Conservation (phyloP, 2,888 invertebrate genomes). For the Sinhomidia bicolor region DNA sequence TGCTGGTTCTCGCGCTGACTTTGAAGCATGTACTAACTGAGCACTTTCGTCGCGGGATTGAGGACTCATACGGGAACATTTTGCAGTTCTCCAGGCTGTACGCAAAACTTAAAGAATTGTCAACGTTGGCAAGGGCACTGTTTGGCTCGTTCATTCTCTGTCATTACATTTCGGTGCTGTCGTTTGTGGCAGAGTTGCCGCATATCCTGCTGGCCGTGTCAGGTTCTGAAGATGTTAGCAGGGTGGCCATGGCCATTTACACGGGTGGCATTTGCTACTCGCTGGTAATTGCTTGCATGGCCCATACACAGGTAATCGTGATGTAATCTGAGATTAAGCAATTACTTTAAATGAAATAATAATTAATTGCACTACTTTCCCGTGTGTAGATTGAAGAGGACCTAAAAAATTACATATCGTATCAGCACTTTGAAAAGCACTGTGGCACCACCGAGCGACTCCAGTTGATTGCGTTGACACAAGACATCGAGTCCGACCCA, state of each 20-base stretch:
- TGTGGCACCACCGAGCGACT: not conserved
- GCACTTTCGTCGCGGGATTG: no score
- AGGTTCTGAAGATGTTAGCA: not conserved
- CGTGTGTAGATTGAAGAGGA: not conserved
- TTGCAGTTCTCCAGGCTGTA: no score
- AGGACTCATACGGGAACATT: no score
- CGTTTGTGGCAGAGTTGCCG: slow-evolving; percentile 7
- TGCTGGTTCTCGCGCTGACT: no score
- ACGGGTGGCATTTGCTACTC: not conserved
- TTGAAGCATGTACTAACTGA: no score
- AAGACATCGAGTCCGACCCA: slow-evolving; percentile 26
- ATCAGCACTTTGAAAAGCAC: not conserved
- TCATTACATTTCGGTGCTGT: not conserved
- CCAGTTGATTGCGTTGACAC: slow-evolving; percentile 32
- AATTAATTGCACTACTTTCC: no score
- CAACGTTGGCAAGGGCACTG: no score
- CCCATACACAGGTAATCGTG: not conserved
- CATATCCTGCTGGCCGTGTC: not conserved
- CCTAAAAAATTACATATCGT: not conserved
- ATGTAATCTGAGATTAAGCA: not conserved
- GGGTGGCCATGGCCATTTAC: not conserved
- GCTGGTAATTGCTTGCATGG: not conserved
- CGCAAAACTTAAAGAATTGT: no score
- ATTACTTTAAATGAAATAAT: no score
- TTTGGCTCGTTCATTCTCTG: not conserved